Base-by-base conservation (phyloP, 2,888 invertebrate genomes). In the Drosophila infuscata region DNA sequence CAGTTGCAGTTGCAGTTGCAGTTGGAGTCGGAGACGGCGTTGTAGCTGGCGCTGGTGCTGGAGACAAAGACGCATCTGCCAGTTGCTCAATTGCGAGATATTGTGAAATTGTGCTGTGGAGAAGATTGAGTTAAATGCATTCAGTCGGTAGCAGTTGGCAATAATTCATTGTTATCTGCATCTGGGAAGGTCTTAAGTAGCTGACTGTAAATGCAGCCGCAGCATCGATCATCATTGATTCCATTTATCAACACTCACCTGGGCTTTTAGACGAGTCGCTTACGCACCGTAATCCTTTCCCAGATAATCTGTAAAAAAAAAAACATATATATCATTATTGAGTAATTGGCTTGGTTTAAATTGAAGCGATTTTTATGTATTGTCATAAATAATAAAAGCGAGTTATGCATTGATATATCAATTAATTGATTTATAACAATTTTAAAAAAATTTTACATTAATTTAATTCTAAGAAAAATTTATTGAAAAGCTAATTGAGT, bases 161-260 rank as follows among this genome's bases (percentile, higher is more conserved):
- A 88, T 85, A 74, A 48, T 74, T 88, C 83, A 85, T 76, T 88
- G 87, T 70, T 83, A 88, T 85, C 84, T 58, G 58, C 70, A 67
- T 61, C 52, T 33, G 54, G 35, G 65, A 68, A 76, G 79, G 63
- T 65, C 54, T 78, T 72, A 66, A 76, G 80, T 80, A 80, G 78
- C 76, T 66, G 74, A 53, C 69, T 65, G 17, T 61, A 56, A 33
- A 63, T 25, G 41, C 61, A 49, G 63, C 58, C 56, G 49, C 68
- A 56, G 74, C 83, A 84, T 88, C 88, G 70, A 88, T 85, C 84
- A 88, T 85, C 87, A 70, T 88, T 74, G 57, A 65, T 62, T 41
- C 65, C 46, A 69, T 71, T 72, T 72, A 79, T 80, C 80, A 54
- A 58, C 71, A 68, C 68, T 38, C 48, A 35, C 35, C 57, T 68